phyloP scores from a whole-genome alignment of 2,797 vertebrate species.

The Bradypodion ventrale region DNA sequence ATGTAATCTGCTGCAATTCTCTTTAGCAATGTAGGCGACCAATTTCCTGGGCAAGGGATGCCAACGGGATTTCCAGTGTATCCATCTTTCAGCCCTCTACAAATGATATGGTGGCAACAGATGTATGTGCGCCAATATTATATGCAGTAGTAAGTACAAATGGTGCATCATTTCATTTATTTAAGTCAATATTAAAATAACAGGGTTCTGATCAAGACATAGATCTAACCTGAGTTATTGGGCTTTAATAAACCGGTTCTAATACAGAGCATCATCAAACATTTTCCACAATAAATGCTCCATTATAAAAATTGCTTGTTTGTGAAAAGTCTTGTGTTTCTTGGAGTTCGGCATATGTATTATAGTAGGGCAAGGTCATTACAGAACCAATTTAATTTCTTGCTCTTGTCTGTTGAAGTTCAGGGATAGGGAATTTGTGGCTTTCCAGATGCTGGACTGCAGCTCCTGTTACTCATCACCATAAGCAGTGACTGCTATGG shows the following conservation, averaged over 20 bases:
- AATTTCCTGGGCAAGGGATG: slow-evolving; percentile 73
- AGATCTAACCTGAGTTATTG: background rate
- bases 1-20: slow-evolving; percentile 27
- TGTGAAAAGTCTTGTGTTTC: background rate
- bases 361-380: background rate
- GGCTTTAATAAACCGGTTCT: background rate
- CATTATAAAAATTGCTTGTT: background rate
- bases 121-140: slow-evolving; percentile 91
- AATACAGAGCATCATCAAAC: background rate
- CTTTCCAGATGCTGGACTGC: background rate
- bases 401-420: background rate
- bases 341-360: background rate
- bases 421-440: background rate
- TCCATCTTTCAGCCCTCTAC: slow-evolving; percentile 87
- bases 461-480: background rate
- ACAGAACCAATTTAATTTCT: background rate
- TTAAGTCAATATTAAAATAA: background rate
- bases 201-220: background rate
- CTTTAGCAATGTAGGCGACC: slow-evolving; percentile 82
- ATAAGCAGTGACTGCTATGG: background rate
- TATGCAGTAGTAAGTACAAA: slow-evolving; percentile 91
- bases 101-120: slow-evolving; percentile 95
- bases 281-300: background rate
- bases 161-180: background rate
- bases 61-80: slow-evolving; percentile 78